Conservation (phyloP, 2,797 vertebrate genomes). For the Leptoclinus maculatus region DNA sequence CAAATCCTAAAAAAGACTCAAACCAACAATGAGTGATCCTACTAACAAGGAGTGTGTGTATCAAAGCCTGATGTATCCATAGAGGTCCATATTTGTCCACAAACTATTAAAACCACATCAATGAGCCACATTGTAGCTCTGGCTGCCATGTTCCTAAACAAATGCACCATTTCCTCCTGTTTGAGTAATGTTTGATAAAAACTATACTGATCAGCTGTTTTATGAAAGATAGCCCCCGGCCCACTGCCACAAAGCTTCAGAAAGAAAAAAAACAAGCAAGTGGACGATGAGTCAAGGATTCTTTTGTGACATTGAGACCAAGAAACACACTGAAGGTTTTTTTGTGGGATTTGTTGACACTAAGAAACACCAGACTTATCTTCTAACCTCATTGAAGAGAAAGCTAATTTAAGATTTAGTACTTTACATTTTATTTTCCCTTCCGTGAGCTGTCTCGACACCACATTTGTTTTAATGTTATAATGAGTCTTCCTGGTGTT, state of each 20-base stretch:
- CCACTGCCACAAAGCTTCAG: too few relatives aligned
- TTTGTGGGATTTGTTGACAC: constrained; percentile 5
- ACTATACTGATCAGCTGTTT: background rate
- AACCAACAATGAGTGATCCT: background rate
- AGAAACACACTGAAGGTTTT: too few relatives aligned
- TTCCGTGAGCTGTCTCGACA: background rate
- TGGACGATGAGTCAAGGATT: too few relatives aligned
- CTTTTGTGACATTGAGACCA: too few relatives aligned
- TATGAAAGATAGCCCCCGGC: background rate
- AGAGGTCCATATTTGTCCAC: too few relatives aligned
- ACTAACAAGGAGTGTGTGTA: background rate
- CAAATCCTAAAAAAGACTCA: constrained; percentile 3
- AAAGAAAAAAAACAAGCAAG: too few relatives aligned
- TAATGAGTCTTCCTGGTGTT: background rate
- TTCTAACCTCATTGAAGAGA: background rate
- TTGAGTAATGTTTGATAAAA: too few relatives aligned
- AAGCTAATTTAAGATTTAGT: background rate
- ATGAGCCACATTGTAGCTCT: too few relatives aligned
- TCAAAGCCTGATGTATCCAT: too few relatives aligned
- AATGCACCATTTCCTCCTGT: background rate
- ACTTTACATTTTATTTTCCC: background rate
- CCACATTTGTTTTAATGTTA: background rate
- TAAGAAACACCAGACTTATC: background rate
- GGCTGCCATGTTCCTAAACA: too few relatives aligned
- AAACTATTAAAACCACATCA: too few relatives aligned